Conservation (phyloP, 1,140 invertebrate genomes). For the Drosophila kurseongensis region DNA sequence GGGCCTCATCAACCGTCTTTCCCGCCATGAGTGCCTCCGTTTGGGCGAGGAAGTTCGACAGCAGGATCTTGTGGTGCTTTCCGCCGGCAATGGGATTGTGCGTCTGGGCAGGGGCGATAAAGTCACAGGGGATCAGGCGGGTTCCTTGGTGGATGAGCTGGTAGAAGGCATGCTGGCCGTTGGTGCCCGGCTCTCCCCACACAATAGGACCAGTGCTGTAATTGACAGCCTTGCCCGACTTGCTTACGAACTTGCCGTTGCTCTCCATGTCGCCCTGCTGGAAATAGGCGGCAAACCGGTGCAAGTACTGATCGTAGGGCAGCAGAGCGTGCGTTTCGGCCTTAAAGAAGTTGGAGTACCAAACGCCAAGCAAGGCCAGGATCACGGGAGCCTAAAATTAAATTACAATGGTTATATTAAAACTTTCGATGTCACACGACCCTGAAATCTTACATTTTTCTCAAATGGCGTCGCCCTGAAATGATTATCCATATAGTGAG, state of each 20-base stretch:
- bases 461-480: constrained; percentile 95
- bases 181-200: constrained; percentile 99
- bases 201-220: constrained; percentile 96
- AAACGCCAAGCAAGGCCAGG: constrained; percentile 96
- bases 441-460: constrained; percentile 91
- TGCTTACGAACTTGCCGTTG: constrained; percentile 98
- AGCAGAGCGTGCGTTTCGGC: constrained; percentile 98
- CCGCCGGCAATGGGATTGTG: constrained; percentile 95
- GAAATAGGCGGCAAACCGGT: constrained; percentile 99
- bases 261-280: constrained; percentile 99
- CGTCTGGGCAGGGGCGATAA: constrained; percentile 96
- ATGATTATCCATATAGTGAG: constrained; percentile 97
- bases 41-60: constrained; percentile 99
- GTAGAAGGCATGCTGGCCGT: constrained; percentile 99
- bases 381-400: constrained; percentile 94
- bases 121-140: constrained; percentile 97
- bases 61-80: constrained; percentile 93
- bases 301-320: constrained; percentile 99
- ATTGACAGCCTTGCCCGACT: constrained; percentile 88
- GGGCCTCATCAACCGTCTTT: constrained; percentile 92
- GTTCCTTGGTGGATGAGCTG: constrained; percentile 94
- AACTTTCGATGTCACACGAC: neutral
- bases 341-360: constrained; percentile 98
- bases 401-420: neutral
- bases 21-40: constrained; percentile 98